Conservation (phyloP, 1,140 invertebrate species). For the Stegodyphus mimosarum region DNA sequence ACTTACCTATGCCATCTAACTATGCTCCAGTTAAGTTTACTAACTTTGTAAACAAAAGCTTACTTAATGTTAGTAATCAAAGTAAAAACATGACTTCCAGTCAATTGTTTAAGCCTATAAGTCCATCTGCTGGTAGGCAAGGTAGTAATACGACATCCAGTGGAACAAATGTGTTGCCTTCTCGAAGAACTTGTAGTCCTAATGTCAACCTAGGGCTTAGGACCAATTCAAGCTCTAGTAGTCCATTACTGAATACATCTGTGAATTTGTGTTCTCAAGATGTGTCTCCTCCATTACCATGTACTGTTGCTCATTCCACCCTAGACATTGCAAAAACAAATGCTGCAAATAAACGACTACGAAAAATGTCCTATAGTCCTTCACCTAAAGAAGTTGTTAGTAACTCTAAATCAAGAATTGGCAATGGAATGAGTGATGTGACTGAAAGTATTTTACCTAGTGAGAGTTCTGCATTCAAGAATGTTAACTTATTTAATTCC, state of each 20-base stretch:
- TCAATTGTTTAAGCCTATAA: constrained; percentile 60
- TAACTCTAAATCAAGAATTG: constrained; percentile 34
- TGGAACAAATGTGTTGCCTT: constrained; percentile 41
- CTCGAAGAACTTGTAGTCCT: constrained; percentile 35
- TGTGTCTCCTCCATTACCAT: constrained; percentile 25
- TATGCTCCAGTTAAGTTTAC: constrained; percentile 44
- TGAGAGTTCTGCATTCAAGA: constrained; percentile 63
- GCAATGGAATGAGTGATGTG: constrained; percentile 42
- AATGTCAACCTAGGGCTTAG: constrained; percentile 31
- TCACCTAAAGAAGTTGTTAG: constrained; percentile 14
- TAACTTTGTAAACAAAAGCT: constrained; percentile 40
- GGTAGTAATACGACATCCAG: constrained; percentile 12
- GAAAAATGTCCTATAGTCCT: constrained; percentile 70
- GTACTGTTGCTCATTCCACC: constrained; percentile 48
- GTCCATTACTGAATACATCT: constrained; percentile 12
- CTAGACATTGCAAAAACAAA: constrained; percentile 72
- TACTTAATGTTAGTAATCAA: constrained; percentile 40
- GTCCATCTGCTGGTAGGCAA: constrained; percentile 42
- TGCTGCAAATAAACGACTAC: constrained; percentile 74
- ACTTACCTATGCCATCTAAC: constrained; percentile 48
- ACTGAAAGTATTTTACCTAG: constrained; percentile 56
- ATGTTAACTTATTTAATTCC: constrained; percentile 61
- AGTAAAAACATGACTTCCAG: constrained; percentile 50
- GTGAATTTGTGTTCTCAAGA: constrained; percentile 44
- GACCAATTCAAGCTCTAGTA: constrained; percentile 39